Evolutionary conservation across 2,797 vertebrate species (phyloP).

Genomic region (Etheostoma perlongum): DNA sequence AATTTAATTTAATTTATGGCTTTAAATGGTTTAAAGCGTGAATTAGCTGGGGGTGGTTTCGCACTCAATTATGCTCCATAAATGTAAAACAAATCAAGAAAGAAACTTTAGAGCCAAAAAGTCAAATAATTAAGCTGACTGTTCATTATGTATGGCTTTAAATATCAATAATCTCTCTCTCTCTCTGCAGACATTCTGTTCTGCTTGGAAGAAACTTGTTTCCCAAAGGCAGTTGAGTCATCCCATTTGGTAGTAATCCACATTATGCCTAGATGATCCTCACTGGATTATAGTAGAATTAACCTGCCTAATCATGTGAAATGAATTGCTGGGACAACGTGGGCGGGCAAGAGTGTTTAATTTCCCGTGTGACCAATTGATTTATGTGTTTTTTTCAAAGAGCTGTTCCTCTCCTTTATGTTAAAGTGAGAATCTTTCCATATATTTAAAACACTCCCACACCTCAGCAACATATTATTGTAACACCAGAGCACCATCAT

Average conservation of each 20-base stretch:
- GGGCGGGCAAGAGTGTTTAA: slow-evolving; percentile 60
- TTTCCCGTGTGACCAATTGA: slow-evolving; percentile 56
- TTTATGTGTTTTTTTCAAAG: slow-evolving; percentile 40
- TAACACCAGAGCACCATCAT: not conserved
- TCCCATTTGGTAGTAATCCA: slow-evolving; percentile 64
- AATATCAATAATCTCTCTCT: slow-evolving; percentile 37
- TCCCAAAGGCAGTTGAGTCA: slow-evolving; percentile 41
- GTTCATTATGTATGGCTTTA: slow-evolving; percentile 23
- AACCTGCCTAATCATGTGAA: slow-evolving; percentile 75
- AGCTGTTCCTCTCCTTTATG: slow-evolving; percentile 7
- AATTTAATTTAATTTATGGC: slow-evolving; percentile 11
- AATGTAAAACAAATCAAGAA: slow-evolving; percentile 43
- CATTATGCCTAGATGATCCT: slow-evolving; percentile 62
- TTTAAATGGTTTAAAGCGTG: slow-evolving; percentile 17
- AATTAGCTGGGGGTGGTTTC: slow-evolving; percentile 57
- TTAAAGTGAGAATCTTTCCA: slow-evolving; percentile 17
- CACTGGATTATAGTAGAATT: slow-evolving; percentile 66
- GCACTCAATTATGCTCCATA: slow-evolving; percentile 62
- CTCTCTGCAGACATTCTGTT: slow-evolving; percentile 26
- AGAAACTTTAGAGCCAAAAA: slow-evolving; percentile 16
- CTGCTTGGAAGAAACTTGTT: slow-evolving; percentile 10
- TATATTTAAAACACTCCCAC: slow-evolving; percentile 3
- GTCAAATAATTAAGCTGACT: slow-evolving; percentile 31
- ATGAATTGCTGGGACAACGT: slow-evolving; percentile 70
- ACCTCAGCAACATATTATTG: slow-evolving; percentile 1